Percentiles rank a stretch among this genome's conserved stretches.
Conservation (phyloP, 2,113 vertebrate species). For the Colaptes auratus region DNA sequence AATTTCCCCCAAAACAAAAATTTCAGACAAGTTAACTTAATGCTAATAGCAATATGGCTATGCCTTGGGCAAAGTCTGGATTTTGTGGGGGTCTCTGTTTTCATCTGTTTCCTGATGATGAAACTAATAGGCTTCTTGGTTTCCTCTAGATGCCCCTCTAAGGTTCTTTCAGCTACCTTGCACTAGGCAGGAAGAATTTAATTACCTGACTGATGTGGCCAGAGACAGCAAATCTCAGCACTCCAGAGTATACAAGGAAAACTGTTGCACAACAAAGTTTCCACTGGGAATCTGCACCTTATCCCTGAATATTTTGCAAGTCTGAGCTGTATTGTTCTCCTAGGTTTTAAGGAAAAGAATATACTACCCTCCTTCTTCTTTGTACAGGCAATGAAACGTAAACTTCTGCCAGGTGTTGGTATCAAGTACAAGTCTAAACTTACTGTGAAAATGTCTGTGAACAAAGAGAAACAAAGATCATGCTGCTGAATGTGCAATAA, state of each 20-base stretch:
- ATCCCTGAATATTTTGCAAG: neutral
- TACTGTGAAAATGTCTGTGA: neutral
- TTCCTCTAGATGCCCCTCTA: neutral
- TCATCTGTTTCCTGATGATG: neutral
- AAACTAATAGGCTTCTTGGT: neutral
- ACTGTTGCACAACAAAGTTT: neutral
- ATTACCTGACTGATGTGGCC: neutral
- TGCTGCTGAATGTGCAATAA: neutral
- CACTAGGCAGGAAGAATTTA: neutral
- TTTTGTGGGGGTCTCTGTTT: neutral
- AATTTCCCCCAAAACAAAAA: fast-evolving
- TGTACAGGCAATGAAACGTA: neutral
- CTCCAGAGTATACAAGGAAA: neutral
- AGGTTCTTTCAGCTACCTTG: neutral
- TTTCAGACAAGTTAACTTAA: neutral
- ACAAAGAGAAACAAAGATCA: neutral
- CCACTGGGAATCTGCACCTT: neutral
- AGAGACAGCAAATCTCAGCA: neutral
- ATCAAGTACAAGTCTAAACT: neutral
- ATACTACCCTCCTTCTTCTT: neutral
- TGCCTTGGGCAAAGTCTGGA: neutral
- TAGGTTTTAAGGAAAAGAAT: neutral
- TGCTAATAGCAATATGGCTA: neutral
- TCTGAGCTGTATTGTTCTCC: neutral
- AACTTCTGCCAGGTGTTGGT: neutral